Conservation (phyloP, 2,888 invertebrate genomes). For the Acanthosepion esculentum region DNA sequence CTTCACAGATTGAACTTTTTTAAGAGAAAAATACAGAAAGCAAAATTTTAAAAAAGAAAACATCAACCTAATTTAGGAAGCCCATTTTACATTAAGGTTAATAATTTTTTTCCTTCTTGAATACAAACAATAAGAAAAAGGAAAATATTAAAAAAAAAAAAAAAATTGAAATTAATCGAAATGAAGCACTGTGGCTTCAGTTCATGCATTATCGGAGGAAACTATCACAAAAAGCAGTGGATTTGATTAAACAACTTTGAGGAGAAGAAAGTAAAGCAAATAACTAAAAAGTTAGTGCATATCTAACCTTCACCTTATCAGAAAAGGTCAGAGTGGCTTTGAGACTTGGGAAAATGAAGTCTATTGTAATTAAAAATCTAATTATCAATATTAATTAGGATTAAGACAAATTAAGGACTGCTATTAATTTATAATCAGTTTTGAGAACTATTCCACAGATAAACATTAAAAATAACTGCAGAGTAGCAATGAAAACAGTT, state of each 20-base stretch:
- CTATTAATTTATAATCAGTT: too few relatives aligned
- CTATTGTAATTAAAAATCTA: too few relatives aligned
- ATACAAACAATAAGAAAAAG: background rate
- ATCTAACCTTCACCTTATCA: background rate
- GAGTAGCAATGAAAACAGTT: too few relatives aligned
- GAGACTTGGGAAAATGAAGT: background rate
- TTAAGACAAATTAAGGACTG: too few relatives aligned
- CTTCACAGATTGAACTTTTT: background rate
- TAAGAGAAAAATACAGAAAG: background rate
- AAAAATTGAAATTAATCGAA: background rate
- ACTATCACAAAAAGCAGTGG: background rate
- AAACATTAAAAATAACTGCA: too few relatives aligned
- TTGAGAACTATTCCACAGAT: too few relatives aligned
- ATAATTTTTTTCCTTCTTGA: background rate
- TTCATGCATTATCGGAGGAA: background rate
- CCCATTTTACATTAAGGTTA: background rate
- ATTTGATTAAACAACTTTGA: background rate
- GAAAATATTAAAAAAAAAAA: background rate
- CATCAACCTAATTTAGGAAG: background rate
- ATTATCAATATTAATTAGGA: too few relatives aligned
- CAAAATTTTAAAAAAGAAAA: background rate
- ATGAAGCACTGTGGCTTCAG: background rate
- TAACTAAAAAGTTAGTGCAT: background rate
- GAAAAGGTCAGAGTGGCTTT: background rate
- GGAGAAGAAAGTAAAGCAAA: background rate